Percentiles rank a stretch among this genome's conserved stretches.
Conservation (phyloP, 1,140 invertebrate species). For the Conus ventricosus region DNA sequence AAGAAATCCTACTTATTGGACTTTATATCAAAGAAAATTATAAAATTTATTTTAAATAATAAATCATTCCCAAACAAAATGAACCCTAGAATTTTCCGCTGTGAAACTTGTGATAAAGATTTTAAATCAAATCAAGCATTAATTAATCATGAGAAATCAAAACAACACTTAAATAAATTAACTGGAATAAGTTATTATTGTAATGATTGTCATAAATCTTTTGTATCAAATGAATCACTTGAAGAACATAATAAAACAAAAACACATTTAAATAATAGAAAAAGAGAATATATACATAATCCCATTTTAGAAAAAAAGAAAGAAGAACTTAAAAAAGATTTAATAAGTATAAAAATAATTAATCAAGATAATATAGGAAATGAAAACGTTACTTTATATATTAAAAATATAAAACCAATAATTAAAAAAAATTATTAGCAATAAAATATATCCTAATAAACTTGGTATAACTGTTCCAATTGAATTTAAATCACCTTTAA, state of each 20-base stretch:
- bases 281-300: not conserved
- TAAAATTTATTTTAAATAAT: not conserved
- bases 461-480: not conserved
- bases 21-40: too few species aligned
- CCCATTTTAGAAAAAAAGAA: not conserved
- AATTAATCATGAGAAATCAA: not conserved
- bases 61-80: too few species aligned
- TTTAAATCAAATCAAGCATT: conserved; percentile 9
- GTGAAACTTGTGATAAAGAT: not conserved
- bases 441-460: conserved; percentile 4
- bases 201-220: not conserved
- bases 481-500: conserved; percentile 17
- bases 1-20: too few species aligned
- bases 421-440: not conserved
- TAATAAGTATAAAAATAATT: not conserved
- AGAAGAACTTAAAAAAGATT: not conserved
- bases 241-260: not conserved
- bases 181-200: not conserved
- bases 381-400: conserved; percentile 9
- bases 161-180: not conserved
- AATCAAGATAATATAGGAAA: not conserved
- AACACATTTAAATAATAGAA: conserved; percentile 2
- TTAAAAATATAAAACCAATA: not conserved
- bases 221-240: not conserved
- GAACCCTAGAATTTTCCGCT: not conserved